Conservation (phyloP, 2,888 invertebrate genomes). For the Torymus tubicola region DNA sequence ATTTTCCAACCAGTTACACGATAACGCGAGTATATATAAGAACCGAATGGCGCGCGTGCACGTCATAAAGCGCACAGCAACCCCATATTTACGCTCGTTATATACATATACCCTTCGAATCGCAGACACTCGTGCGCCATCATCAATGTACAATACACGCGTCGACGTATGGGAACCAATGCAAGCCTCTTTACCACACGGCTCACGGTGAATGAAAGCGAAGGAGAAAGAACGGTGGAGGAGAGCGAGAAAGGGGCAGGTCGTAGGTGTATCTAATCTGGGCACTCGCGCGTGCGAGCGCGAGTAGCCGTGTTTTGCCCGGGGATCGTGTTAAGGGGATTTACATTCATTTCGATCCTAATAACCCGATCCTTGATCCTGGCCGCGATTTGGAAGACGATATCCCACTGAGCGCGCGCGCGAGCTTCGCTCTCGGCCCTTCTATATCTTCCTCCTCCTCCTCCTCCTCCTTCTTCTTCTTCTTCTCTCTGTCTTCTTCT, state of each 20-base stretch:
- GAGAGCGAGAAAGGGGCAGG: constrained; percentile 6
- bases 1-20: too few species aligned
- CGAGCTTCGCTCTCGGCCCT: too few species aligned
- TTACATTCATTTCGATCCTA: constrained; percentile 77
- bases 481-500: constrained; percentile 8
- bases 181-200: too few species aligned
- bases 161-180: not conserved
- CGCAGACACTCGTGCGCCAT: not conserved
- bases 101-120: too few species aligned
- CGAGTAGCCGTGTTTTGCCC: constrained; percentile 76
- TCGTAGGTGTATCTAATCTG: constrained; percentile 52
- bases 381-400: constrained; percentile 68
- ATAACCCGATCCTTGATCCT: constrained; percentile 75
- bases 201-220: not conserved
- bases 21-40: too few species aligned
- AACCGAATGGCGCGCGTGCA: too few species aligned
- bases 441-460: not conserved
- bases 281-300: constrained; percentile 31
- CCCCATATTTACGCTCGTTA: too few species aligned
- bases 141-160: not conserved
- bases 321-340: constrained; percentile 77
- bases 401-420: constrained; percentile 45
- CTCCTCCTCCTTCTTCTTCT: constrained; percentile 21
- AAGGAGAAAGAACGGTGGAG: not conserved
- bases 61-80: too few species aligned